A percentile compares a stretch with the other conserved stretches of the same genome.
phyloP scores from a whole-genome alignment of 2,797 vertebrate genomes.

The Xyrichtys novacula region DNA sequence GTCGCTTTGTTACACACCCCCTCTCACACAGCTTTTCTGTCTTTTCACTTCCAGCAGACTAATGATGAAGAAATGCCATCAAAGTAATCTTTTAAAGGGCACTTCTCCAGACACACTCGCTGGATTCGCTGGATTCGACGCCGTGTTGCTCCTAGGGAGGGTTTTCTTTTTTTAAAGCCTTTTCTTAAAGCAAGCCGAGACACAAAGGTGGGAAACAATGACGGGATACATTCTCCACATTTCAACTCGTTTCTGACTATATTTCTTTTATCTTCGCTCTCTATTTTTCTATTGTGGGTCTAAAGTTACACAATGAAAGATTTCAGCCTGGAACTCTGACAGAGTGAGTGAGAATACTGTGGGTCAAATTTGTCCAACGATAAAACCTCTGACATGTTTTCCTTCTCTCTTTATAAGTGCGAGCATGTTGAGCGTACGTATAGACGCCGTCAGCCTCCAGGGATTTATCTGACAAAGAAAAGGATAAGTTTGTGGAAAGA shows the following conservation, averaged over 20 bases:
- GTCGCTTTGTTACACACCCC: slow-evolving; percentile 36
- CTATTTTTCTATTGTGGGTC: neutral
- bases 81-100: slow-evolving; percentile 71
- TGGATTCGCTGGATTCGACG: slow-evolving; percentile 13
- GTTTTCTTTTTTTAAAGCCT: neutral
- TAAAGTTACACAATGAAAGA: too few species aligned
- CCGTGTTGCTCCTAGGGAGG: slow-evolving; percentile 33
- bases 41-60: slow-evolving; percentile 54
- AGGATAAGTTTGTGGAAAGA: too few species aligned
- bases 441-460: too few species aligned
- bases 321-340: too few species aligned
- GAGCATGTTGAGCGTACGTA: too few species aligned
- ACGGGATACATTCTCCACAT: neutral
- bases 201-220: slow-evolving; percentile 48
- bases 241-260: neutral
- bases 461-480: too few species aligned
- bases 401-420: too few species aligned
- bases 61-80: slow-evolving; percentile 69
- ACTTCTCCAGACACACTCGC: slow-evolving; percentile 32
- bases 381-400: too few species aligned
- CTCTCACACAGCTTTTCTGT: slow-evolving; percentile 11
- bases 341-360: too few species aligned
- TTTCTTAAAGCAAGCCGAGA: slow-evolving; percentile 27
- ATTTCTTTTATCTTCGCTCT: neutral
- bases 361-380: too few species aligned